A percentile compares a stretch with the other conserved stretches of the same genome.
These are phyloP conservation scores for Eclectus roratus DNA, from an alignment of 2,113 vertebrate genomes.

Conservation along the genomic window DNA sequence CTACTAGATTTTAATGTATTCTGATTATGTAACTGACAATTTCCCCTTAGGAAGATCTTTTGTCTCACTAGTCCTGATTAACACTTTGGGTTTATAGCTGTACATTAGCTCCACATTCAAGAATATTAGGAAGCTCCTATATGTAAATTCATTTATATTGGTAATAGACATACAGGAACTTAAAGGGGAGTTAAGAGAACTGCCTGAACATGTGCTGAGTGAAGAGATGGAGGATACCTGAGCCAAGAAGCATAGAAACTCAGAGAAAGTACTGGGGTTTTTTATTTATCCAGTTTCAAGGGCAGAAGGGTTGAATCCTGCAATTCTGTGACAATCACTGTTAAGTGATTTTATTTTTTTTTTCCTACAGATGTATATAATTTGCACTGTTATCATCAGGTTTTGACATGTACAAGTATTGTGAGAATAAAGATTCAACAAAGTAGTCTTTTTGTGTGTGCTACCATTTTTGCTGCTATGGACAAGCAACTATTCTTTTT, in stretches of 20 bases:
- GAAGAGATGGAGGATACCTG: background rate
- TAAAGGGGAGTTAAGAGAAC: background rate
- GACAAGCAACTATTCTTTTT: background rate
- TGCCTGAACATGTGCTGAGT: background rate
- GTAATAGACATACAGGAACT: slow-evolving; percentile 8
- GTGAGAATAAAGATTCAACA: background rate
- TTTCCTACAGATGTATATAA: background rate
- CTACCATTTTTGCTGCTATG: background rate
- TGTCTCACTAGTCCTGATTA: slow-evolving; percentile 62
- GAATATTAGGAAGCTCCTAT: slow-evolving; percentile 36
- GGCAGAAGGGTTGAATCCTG: background rate
- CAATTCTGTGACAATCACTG: background rate
- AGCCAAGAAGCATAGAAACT: background rate
- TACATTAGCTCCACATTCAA: slow-evolving; percentile 32
- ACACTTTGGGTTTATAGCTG: slow-evolving; percentile 34
- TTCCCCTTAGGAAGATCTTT: slow-evolving; percentile 35
- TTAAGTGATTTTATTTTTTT: background rate
- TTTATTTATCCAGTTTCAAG: background rate
- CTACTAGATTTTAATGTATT: slow-evolving; percentile 65
- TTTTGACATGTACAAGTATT: background rate
- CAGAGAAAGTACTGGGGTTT: background rate
- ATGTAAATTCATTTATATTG: slow-evolving; percentile 56
- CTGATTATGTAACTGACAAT: slow-evolving; percentile 66
- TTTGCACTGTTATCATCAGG: background rate
- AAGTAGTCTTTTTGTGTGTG: background rate